Base-by-base conservation (phyloP, 2,113 vertebrate species). In the Platysteira castanea region DNA sequence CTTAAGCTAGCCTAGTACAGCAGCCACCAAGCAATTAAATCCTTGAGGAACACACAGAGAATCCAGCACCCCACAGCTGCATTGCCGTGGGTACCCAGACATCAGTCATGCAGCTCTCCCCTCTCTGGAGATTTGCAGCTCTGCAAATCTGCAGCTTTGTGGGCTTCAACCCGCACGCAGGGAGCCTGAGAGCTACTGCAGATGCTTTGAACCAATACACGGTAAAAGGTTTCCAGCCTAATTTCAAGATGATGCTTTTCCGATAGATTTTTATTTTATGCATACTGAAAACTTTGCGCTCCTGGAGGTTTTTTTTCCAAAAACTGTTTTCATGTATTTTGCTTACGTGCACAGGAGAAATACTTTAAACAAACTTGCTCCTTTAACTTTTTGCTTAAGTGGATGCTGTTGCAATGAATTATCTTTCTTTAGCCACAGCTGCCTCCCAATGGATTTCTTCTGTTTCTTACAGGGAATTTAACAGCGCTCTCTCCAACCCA, bases 361-460 rank as follows among this genome's bases (percentile, higher is more conserved):
- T 31, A 39, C 35, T 90, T 77, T 28, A 94, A 80, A 37, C 56
- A 90, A 80, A 69, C 46, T 52, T 54, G 35, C 15, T 84, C 39
- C 54, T 93, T 90, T 78, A 94, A 75, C 42, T 81, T 28, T 70
- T 84, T 69, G 35, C 79, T 88, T 65, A 87, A 94, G 70, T 68
- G 39, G 70, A 83, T 81, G 59, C 67, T 91, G 52, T 59, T 85
- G 91, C 84, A 86, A 52, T 67, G 81, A 87, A 70, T 93, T 95
- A 82, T 89, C 79, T 97, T 95, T 94, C 73, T 90, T 95, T 90
- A 96, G 89, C 91, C 82, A 85, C 87, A 96, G 91, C 80, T 97
- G 94, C 91, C 86, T 97, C 97, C 94, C 97, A 92, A 90, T 42
- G 87, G 92, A 94, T 96, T 91, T 93, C 76, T 82, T 87, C 70